Conservation (phyloP, 2,113 vertebrate species). For the Chloroceryle aenea region DNA sequence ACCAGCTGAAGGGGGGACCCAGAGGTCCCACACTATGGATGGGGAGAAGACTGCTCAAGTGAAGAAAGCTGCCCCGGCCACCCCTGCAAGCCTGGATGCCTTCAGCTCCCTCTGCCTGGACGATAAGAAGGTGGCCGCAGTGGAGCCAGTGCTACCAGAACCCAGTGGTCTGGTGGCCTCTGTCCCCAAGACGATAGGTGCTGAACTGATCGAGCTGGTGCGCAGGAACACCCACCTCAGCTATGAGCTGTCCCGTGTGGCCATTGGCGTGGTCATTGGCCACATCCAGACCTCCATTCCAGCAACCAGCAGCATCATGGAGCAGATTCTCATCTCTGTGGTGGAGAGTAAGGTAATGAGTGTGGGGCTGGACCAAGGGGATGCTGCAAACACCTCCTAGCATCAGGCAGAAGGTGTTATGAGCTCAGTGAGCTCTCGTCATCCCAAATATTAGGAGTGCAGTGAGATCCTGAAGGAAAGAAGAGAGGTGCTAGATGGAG, state of each 20-base stretch:
- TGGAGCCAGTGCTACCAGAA: conserved; percentile 65
- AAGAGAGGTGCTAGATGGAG: neutral
- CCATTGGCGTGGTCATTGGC: conserved; percentile 91
- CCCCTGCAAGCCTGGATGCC: conserved; percentile 55
- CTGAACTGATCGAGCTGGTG: conserved; percentile 94
- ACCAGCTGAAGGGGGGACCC: neutral
- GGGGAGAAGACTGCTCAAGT: conserved; percentile 42
- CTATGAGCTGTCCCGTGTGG: conserved; percentile 93
- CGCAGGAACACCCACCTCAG: conserved; percentile 94
- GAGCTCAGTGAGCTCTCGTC: neutral
- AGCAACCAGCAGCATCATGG: conserved; percentile 82
- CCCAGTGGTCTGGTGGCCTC: conserved; percentile 14
- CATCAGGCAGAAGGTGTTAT: fast-evolving
- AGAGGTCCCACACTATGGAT: conserved; percentile 20
- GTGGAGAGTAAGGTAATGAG: conserved; percentile 91
- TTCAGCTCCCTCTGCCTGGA: conserved; percentile 68
- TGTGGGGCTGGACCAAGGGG: neutral
- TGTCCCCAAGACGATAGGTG: conserved; percentile 87
- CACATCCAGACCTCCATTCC: conserved; percentile 91
- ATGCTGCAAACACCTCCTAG: neutral
- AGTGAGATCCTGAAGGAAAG: neutral
- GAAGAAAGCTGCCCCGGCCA: conserved; percentile 12
- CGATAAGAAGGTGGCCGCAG: conserved; percentile 50
- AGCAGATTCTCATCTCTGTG: conserved; percentile 92
- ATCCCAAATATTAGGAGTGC: neutral